Conservation (phyloP, 2,113 vertebrate genomes). For the Leucopsar rothschildi region DNA sequence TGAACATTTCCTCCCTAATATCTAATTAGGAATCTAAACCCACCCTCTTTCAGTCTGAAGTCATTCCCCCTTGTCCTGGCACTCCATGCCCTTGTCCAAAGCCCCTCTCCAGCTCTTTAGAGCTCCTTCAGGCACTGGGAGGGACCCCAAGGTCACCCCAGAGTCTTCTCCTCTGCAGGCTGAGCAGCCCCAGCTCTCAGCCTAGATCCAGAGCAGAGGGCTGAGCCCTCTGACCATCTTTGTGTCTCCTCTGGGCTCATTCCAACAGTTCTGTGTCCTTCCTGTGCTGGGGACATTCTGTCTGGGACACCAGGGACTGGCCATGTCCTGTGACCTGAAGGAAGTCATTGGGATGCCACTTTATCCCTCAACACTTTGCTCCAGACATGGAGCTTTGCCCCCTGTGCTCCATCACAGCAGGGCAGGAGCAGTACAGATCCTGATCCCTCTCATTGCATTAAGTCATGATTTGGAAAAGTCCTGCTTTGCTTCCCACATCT, state of each 20-base stretch:
- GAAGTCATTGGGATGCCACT: not conserved
- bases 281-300: not conserved
- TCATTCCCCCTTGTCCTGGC: not conserved
- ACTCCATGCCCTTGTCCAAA: not conserved
- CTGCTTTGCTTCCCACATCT: not conserved
- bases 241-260: not conserved
- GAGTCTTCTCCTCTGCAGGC: not conserved
- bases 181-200: not conserved
- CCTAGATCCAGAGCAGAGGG: not conserved
- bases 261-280: not conserved
- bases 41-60: not conserved
- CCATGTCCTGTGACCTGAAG: not conserved
- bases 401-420: not conserved
- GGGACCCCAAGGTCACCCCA: not conserved
- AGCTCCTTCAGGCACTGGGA: not conserved
- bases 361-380: not conserved
- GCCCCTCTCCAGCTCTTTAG: not conserved
- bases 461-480: not conserved
- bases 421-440: not conserved
- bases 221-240: not conserved
- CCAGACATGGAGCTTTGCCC: accelerated
- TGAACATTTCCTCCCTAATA: no score
- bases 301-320: not conserved
- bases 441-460: not conserved
- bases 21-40: not conserved